A percentile compares a stretch with the other conserved stretches of the same genome.
Evolutionary conservation across 30 jellyfish, hydroid and myxozoan species (phyloP).

Genomic region (Pelagia noctiluca): DNA sequence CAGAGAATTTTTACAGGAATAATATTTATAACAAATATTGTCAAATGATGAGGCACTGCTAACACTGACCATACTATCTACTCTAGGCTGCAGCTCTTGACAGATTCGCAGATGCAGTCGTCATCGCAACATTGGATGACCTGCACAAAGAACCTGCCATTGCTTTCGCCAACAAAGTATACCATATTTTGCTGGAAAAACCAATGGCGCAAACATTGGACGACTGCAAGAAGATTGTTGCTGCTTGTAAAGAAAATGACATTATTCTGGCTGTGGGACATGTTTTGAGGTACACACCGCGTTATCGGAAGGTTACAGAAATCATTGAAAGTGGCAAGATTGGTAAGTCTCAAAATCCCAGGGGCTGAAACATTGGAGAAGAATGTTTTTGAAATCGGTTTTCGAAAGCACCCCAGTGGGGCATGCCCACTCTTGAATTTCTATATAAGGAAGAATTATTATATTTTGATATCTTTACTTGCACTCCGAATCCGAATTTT

Average conservation of each 20-base stretch:
- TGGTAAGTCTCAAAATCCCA: conserved; percentile 82
- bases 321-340: conserved; percentile 78
- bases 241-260: conserved; percentile 69
- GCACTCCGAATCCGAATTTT: no score
- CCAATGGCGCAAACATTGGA: conserved; percentile 91
- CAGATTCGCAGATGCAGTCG: conserved; percentile 97
- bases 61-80: not conserved
- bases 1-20: no score
- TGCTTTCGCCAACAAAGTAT: conserved; percentile 88
- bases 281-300: conserved; percentile 82
- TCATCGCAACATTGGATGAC: conserved; percentile 80
- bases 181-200: conserved; percentile 84
- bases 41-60: no score
- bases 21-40: no score
- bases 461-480: no score
- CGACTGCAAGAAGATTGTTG: conserved; percentile 85
- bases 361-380: no score
- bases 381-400: no score
- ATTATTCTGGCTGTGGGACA: conserved; percentile 89
- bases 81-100: conserved; percentile 67
- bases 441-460: no score
- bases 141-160: conserved; percentile 81
- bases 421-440: no score
- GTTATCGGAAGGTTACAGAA: conserved; percentile 73
- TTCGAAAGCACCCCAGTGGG: no score